phyloP scores from a whole-genome alignment of 2,797 vertebrate species.

The Brotula barbata region DNA sequence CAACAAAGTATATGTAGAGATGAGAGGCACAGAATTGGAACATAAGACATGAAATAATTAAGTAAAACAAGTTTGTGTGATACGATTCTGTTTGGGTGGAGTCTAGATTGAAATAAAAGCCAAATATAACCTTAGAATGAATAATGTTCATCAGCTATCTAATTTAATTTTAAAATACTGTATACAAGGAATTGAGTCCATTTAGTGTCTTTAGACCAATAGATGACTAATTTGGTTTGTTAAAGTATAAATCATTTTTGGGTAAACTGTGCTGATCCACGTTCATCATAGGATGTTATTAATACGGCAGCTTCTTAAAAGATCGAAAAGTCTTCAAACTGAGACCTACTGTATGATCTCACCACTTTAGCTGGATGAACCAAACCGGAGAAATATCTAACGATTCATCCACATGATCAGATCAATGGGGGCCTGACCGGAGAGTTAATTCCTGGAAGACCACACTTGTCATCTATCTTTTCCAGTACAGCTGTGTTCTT shows the following conservation, averaged over 20 bases:
- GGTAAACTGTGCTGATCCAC: conserved; percentile 9
- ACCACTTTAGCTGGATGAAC: conserved; percentile 8
- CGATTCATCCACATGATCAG: conserved; percentile 29
- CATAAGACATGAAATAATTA: not conserved
- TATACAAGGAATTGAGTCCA: no score
- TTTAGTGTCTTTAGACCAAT: no score
- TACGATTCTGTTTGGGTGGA: not conserved
- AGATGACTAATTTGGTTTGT: conserved; percentile 1
- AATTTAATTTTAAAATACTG: no score
- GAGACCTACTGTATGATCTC: no score
- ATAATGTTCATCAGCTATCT: no score
- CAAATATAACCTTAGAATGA: no score
- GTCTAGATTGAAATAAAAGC: no score
- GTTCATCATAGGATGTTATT: conserved; percentile 13
- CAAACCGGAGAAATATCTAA: no score
- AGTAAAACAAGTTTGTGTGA: not conserved
- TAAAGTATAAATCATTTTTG: not conserved
- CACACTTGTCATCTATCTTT: conserved; percentile 7
- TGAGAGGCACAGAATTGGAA: not conserved
- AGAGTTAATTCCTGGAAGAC: conserved; percentile 39
- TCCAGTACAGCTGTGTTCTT: not conserved
- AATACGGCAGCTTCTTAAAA: conserved; percentile 18
- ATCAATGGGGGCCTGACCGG: conserved; percentile 39
- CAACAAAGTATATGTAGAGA: not conserved
- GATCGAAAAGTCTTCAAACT: conserved; percentile 15